Percentiles rank a stretch among this genome's conserved stretches.
These are phyloP conservation scores for Ischnus inquisitorius DNA, from an alignment of 2,888 invertebrate genomes.

Conservation along the genomic window DNA sequence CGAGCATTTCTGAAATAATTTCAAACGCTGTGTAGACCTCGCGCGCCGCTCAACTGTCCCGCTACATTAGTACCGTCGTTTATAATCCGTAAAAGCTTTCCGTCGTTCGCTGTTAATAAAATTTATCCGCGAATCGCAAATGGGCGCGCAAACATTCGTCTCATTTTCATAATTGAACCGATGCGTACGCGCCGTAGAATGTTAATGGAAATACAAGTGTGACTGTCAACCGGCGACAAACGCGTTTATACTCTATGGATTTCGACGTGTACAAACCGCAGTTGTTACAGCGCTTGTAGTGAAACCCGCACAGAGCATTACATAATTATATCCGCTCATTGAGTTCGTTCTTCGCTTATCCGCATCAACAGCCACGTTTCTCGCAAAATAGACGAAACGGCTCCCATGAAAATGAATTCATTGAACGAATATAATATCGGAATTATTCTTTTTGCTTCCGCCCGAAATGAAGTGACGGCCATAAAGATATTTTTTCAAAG, in stretches of 20 bases:
- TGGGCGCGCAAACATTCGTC: background rate
- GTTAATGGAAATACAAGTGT: background rate
- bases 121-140: background rate
- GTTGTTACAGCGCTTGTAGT: background rate
- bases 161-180: slow-evolving; percentile 19
- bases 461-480: too few species aligned
- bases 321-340: background rate
- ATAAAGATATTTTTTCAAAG: too few species aligned
- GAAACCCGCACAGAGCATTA: background rate
- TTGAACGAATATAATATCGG: background rate
- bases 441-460: too few species aligned
- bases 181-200: background rate
- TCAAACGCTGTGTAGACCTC: background rate
- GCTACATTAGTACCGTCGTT: slow-evolving; percentile 9
- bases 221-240: background rate
- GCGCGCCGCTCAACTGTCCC: background rate
- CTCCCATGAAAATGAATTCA: background rate
- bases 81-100: slow-evolving; percentile 20
- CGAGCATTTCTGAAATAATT: slow-evolving; percentile 15
- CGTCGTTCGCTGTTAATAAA: background rate
- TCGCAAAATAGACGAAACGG: background rate
- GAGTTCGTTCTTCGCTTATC: background rate
- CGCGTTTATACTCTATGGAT: background rate
- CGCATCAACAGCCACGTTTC: background rate
- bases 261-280: background rate